Percentiles rank a stretch among this genome's conserved stretches.
phyloP scores from a whole-genome alignment of 2,113 vertebrate genomes.

The Hiodon tergisus region DNA sequence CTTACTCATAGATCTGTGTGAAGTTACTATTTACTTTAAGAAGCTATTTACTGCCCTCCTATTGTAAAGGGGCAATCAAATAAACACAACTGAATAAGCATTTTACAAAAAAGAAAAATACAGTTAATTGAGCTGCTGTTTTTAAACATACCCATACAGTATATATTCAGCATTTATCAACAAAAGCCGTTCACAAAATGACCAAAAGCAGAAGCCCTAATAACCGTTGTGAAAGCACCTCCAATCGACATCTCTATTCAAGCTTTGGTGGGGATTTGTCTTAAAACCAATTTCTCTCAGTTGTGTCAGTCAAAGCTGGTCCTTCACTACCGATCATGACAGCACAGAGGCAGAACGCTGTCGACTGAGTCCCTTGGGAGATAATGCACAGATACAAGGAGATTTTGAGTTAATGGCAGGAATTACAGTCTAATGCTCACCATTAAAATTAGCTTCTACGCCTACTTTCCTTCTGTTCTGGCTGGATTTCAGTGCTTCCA shows the following conservation, averaged over 20 bases:
- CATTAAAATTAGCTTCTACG: slow-evolving; percentile 28
- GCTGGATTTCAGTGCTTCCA: too few species aligned
- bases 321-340: slow-evolving; percentile 30
- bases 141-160: too few species aligned
- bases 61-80: too few species aligned
- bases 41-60: too few species aligned
- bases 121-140: too few species aligned
- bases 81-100: too few species aligned
- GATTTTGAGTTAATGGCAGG: slow-evolving; percentile 40
- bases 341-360: slow-evolving; percentile 20
- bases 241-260: slow-evolving; percentile 10
- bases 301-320: slow-evolving; percentile 21
- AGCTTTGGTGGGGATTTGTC: not conserved
- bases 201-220: not conserved
- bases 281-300: not conserved
- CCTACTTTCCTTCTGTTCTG: slow-evolving; percentile 1
- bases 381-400: slow-evolving; percentile 26
- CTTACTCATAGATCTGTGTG: too few species aligned
- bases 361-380: slow-evolving; percentile 23
- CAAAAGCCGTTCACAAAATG: too few species aligned
- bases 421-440: slow-evolving; percentile 46
- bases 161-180: too few species aligned
- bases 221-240: not conserved
- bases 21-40: too few species aligned
- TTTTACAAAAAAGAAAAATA: too few species aligned